phyloP scores from a whole-genome alignment of 1,140 invertebrate genomes.

The Rhagoletis pomonella region DNA sequence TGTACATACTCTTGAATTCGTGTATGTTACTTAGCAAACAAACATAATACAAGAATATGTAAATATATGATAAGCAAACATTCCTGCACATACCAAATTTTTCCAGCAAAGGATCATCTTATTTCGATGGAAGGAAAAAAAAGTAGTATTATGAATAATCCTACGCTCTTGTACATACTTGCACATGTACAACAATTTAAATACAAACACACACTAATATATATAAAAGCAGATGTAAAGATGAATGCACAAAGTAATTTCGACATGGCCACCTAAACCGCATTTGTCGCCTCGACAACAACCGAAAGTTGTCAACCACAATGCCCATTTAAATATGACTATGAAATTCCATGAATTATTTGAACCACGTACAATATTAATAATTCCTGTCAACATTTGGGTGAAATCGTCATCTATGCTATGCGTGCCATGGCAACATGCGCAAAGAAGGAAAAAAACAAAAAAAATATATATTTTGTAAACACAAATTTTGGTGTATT shows the following conservation, averaged over 20 bases:
- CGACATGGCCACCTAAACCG: conserved; percentile 7
- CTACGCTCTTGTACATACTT: background rate
- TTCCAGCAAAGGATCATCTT: background rate
- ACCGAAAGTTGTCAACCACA: conserved; percentile 10
- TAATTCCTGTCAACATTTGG: conserved; percentile 55
- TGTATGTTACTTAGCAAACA: background rate
- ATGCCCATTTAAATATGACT: conserved; percentile 47
- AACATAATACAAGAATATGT: background rate
- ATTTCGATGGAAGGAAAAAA: too few relatives aligned
- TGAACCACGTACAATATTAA: conserved; percentile 54
- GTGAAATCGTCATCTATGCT: conserved; percentile 40
- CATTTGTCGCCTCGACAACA: conserved; percentile 39
- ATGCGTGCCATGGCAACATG: conserved; percentile 9
- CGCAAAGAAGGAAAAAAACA: background rate
- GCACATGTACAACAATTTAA: background rate
- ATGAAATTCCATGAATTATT: conserved; percentile 51
- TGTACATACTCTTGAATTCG: too few relatives aligned
- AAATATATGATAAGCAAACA: background rate
- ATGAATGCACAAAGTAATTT: conserved; percentile 14
- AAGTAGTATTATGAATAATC: too few relatives aligned
- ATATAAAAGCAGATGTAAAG: too few relatives aligned
- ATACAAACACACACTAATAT: background rate
- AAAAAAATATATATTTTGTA: background rate
- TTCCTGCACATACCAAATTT: background rate
- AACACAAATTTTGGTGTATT: background rate